Evolutionary conservation across 2,888 invertebrate species (phyloP), one percentile per base, ranked within the genome.

Genomic region (Labia minor): DNA sequence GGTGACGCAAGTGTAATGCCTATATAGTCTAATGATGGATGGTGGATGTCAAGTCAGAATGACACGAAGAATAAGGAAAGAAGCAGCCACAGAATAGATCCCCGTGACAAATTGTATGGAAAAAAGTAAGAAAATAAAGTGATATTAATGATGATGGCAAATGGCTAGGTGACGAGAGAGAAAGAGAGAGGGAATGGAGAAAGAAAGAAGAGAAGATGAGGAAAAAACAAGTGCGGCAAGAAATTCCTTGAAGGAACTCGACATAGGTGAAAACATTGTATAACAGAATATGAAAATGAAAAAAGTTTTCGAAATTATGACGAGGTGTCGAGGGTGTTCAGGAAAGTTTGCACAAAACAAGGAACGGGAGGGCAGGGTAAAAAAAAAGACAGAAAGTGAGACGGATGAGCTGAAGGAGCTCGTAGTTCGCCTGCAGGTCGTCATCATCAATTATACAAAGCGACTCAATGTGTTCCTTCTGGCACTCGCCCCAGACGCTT

Each of bases 131-230:
- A 66, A 69, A 68, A 69, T 67, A 69, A 70, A 70, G 70, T 70
- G 70, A 70, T 70, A 70, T 70, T 70, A 70, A 70, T 70, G 70
- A 70, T 69, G 70, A 69, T 68, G 70, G 69, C 66, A 66, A 64
- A 63, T 37, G 66, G 33, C 18, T 26, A 19, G 62, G 18, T 20
- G 66, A 62, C 61, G 49, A 21, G 0, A 21, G 10, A 11, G 37
- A 61, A 33, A 63, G 62, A 33, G 67, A 64, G 63, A 49, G 21
- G 64, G 66, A 62, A 68, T n/a, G n/a, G 62, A 33, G 67, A 64
- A 61, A 49, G 21, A 66, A 65, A 62, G 66, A 66, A 66, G 66
- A 66, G 67, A 64, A 67, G 65, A 66, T 65, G 67, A 65, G 65
- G 64, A 66, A 63, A 62, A 62, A 63, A 61, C 62, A 49, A 21